Conservation (phyloP, 2,797 vertebrate species). For the Sparidentex hasta region DNA sequence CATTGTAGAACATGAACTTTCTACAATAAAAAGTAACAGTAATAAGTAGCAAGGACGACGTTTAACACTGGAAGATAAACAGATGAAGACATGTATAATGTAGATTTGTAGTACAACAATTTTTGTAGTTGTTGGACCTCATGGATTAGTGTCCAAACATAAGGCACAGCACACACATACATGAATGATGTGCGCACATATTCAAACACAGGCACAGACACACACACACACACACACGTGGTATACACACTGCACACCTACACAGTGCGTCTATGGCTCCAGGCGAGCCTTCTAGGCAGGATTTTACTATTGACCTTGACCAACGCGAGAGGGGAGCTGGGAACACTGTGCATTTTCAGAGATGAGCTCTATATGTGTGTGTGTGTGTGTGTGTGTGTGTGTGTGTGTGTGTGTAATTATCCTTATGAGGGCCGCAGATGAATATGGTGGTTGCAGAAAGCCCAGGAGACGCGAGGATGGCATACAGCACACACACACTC, state of each 20-base stretch:
- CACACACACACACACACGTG: no score
- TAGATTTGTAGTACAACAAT: not conserved
- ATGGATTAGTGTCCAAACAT: not conserved
- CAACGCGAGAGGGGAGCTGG: slow-evolving; percentile 39
- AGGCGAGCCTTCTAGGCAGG: slow-evolving; percentile 72
- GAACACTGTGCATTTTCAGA: slow-evolving; percentile 38
- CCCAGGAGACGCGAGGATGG: slow-evolving; percentile 72
- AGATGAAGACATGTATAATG: not conserved
- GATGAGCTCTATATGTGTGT: slow-evolving; percentile 25
- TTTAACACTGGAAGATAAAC: not conserved
- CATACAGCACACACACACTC: slow-evolving; percentile 59
- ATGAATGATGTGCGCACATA: not conserved
- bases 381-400: slow-evolving; percentile 25
- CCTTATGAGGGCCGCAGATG: slow-evolving; percentile 76
- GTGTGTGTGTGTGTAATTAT: slow-evolving; percentile 64
- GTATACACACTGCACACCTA: slow-evolving; percentile 29
- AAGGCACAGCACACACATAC: not conserved
- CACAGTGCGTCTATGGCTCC: slow-evolving; percentile 56
- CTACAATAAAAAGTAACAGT: not conserved
- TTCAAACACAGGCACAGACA: not conserved
- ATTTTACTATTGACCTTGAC: slow-evolving; percentile 77
- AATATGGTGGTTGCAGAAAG: slow-evolving; percentile 72
- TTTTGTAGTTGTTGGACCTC: not conserved
- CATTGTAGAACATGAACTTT: not conserved
- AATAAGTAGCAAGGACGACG: not conserved